Percentiles rank a stretch among this genome's conserved stretches.
Conservation (phyloP, 2,113 vertebrate species). For the Anhinga rufa region DNA sequence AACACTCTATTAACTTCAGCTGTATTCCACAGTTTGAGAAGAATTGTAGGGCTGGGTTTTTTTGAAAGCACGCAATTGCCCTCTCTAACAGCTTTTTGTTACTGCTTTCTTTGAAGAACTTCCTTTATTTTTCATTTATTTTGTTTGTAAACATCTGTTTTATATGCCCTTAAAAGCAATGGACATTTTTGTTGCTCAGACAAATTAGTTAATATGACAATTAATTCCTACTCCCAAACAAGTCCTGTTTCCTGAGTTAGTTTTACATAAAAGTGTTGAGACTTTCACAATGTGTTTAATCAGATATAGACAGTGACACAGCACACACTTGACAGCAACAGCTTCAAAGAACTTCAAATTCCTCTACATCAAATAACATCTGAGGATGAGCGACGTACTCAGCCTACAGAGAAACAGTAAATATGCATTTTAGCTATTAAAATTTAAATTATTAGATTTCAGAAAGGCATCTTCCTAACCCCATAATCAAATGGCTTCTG, state of each 20-base stretch:
- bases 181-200: neutral
- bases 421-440: slow-evolving; percentile 43
- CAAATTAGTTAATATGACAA: neutral
- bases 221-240: neutral
- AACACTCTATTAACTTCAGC: neutral
- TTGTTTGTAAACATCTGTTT: neutral
- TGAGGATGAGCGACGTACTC: neutral
- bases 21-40: neutral
- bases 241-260: neutral
- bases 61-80: neutral
- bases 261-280: neutral
- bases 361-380: slow-evolving; percentile 52
- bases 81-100: neutral
- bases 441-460: slow-evolving; percentile 47
- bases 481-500: slow-evolving; percentile 38
- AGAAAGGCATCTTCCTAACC: slow-evolving; percentile 22
- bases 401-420: slow-evolving; percentile 39
- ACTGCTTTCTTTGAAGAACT: neutral
- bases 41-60: neutral
- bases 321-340: slow-evolving; percentile 30
- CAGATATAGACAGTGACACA: slow-evolving; percentile 11
- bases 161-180: slow-evolving; percentile 1
- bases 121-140: neutral
- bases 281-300: neutral
- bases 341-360: slow-evolving; percentile 57